Base-by-base conservation (phyloP, 2,113 vertebrate species). In the Alouatta palliata region DNA sequence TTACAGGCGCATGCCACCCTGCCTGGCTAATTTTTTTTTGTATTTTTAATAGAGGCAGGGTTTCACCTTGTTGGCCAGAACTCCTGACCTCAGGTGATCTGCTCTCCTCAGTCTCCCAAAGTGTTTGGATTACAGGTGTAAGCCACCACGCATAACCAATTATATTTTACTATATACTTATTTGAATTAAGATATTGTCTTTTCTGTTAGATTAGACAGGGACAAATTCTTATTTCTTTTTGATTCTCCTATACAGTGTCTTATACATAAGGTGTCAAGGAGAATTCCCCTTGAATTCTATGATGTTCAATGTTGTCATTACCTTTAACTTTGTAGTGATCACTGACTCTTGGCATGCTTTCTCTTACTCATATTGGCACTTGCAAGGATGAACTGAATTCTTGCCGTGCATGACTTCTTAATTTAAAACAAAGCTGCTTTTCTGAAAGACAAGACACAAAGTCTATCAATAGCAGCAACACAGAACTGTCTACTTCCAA, bases 381-480 rank as follows among this genome's bases (percentile, higher is more conserved):
- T 81, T 49, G 9, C 25, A 86, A 76, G 30, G 13, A 27, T 43
- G 86, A 81, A 85, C 71, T 73, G 81, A 61, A 82, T 61, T 93
- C 56, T 76, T 58, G 25, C 47, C 35, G 27, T 70, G 23, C 0
- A 27, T 86, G 40, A 87, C 27, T 90, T 82, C 68, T 70, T 76
- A 79, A 95, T 76, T 93, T 90, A 86, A 90, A 93, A 52, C 30
- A 95, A 81, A 70, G 75, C 77, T 76, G 47, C 30, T 90, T 70
- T 87, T 92, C 30, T 45, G 30, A 76, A 90, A 70, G 54, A 30
- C 19, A 70, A 43, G 70, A 87, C 66, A 75, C 73, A 82, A 30
- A 49, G 17, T 61, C 66, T 56, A 88, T 94, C 20, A 71, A 32
- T 87, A 49, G 40, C 30, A 94, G 30, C 43, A 94, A n/a, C 91